Conservation (phyloP, 2,797 vertebrate genomes). For the Smutsia temminckii region DNA sequence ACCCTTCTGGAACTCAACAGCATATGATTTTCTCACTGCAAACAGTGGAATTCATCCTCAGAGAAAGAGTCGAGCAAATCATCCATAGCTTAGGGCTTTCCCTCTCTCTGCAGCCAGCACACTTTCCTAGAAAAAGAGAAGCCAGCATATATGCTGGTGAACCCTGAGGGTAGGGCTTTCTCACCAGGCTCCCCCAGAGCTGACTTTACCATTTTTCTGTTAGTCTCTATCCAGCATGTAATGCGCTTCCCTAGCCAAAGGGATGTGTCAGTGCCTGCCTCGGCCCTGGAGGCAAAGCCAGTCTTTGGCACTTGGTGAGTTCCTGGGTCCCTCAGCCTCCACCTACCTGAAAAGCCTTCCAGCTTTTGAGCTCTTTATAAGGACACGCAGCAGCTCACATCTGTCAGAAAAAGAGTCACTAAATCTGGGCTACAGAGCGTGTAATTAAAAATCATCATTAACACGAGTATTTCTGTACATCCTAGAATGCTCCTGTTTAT, state of each 20-base stretch:
- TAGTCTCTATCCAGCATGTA: constrained; percentile 77
- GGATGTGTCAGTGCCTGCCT: constrained; percentile 87
- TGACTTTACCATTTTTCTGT: constrained; percentile 85
- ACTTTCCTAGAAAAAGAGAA: constrained; percentile 23
- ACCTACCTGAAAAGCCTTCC: constrained; percentile 82
- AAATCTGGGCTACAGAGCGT: constrained; percentile 25
- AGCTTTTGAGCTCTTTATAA: constrained; percentile 79
- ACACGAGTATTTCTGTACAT: not conserved
- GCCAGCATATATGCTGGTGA: not conserved
- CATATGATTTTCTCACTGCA: not conserved
- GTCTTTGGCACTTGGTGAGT: constrained; percentile 76
- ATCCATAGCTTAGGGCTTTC: not conserved
- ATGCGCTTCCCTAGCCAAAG: constrained; percentile 75
- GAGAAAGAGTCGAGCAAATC: not conserved
- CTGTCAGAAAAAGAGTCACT: constrained; percentile 72
- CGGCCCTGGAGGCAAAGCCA: constrained; percentile 77
- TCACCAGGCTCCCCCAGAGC: not conserved
- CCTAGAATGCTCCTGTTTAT: not conserved
- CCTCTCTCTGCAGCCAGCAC: not conserved
- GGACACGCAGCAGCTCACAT: constrained; percentile 81
- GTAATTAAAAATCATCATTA: constrained; percentile 74
- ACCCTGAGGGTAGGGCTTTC: constrained; percentile 45
- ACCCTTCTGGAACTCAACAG: not conserved
- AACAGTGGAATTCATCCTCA: not conserved
- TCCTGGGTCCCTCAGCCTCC: constrained; percentile 83